A percentile compares a stretch with the other conserved stretches of the same genome.
Conservation (phyloP, 1,140 invertebrate species). For the Drosophila tani region DNA sequence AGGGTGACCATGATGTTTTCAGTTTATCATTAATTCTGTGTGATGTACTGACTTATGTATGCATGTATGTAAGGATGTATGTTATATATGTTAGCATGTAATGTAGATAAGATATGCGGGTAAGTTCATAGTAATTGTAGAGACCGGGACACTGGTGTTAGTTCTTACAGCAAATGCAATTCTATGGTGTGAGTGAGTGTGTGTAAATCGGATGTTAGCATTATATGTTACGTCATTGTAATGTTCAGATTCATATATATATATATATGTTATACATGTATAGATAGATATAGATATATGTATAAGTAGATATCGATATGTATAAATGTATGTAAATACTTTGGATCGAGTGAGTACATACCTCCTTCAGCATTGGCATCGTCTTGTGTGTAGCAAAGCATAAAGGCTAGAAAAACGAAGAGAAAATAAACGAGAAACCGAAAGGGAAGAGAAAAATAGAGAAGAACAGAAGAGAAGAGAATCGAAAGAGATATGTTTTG, state of each 20-base stretch:
- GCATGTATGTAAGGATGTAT: slow-evolving; percentile 39
- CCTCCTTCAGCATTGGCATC: slow-evolving; percentile 95
- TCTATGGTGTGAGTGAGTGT: slow-evolving; percentile 8
- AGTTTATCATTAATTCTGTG: slow-evolving; percentile 21
- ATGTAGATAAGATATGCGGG: slow-evolving; percentile 20
- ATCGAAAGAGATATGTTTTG: slow-evolving; percentile 77
- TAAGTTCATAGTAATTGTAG: slow-evolving; percentile 5
- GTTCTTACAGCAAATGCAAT: slow-evolving; percentile 36
- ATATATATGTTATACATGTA: slow-evolving; percentile 3
- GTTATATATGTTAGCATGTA: slow-evolving; percentile 23
- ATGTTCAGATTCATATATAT: slow-evolving; percentile 45
- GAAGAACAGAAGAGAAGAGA: slow-evolving; percentile 71
- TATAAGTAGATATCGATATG: slow-evolving; percentile 41
- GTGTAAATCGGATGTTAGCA: slow-evolving; percentile 32
- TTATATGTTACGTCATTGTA: slow-evolving; percentile 27
- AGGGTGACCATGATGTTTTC: slow-evolving; percentile 2
- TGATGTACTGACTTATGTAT: slow-evolving; percentile 33
- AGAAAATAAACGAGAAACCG: slow-evolving; percentile 73
- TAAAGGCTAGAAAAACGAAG: slow-evolving; percentile 90
- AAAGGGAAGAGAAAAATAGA: slow-evolving; percentile 68
- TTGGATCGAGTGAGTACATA: slow-evolving; percentile 87
- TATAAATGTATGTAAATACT: slow-evolving; percentile 47
- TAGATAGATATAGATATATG: slow-evolving; percentile 30
- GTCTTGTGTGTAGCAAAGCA: slow-evolving; percentile 96
- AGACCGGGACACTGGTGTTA: slow-evolving; percentile 17